Base-by-base conservation (phyloP, 2,888 invertebrate species). In the Silvanus unidentatus region DNA sequence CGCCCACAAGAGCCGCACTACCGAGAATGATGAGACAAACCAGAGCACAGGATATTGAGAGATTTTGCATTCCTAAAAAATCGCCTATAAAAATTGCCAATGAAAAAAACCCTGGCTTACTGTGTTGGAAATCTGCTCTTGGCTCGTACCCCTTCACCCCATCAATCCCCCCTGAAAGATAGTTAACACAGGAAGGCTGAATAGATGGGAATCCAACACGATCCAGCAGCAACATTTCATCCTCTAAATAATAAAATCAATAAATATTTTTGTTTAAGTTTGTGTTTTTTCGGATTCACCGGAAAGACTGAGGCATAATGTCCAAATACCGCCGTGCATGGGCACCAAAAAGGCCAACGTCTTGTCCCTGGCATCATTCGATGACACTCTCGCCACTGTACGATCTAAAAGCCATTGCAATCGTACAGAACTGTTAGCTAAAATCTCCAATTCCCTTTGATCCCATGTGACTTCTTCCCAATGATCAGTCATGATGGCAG, bases 241-340 rank as follows among this genome's bases (percentile, higher is more conserved):
- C 82, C 55, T 85, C 84, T 80, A 75, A 35, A 76, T 75, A 47
- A n/a, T 32, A 15, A 32, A n/a, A n/a, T n/a, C n/a, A n/a, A 22
- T 22, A 22, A 22, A 22, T 22, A 22, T 22, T 3, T 22, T 5
- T 22, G 22, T 22, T 22, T 3, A n/a, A n/a, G n/a, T n/a, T n/a
- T n/a, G n/a, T n/a, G n/a, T n/a, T n/a, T n/a, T n/a, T n/a, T n/a
- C n/a, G n/a, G 13, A 62, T 64, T 69, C 73, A 89, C 90, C 88
- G 72, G 83, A 81, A 59, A 91, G 77, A 60, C 86, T 86, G 60
- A 85, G 85, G 71, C 87, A 94, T 69, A 88, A 79, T 14, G 86
- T 92, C 93, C 88, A 93, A 62, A 88, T 93, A 28, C 88, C 93
- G n/a, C 88, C 90, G 60, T 87, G 87, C 84, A 88, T 88, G 9